phyloP scores from a whole-genome alignment of 64 coral and sea anemone genomes.

The Stichodactyla mertensii region DNA sequence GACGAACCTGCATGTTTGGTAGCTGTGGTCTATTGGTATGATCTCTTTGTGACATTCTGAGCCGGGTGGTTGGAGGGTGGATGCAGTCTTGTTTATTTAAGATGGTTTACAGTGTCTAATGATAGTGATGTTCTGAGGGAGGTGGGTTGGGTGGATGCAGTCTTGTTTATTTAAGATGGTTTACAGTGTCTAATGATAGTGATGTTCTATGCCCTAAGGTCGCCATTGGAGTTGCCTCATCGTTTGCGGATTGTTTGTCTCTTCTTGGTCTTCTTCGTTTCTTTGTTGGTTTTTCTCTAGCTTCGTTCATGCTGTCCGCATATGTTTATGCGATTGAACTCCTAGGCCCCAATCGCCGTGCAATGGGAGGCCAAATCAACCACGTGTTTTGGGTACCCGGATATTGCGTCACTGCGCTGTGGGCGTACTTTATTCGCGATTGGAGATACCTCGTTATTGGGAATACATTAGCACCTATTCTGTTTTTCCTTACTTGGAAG shows the following conservation, averaged over 20 bases:
- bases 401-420: conserved; percentile 43
- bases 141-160: not conserved
- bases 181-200: not conserved
- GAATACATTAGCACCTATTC: conserved; percentile 25
- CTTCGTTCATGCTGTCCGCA: conserved; percentile 47
- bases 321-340: conserved; percentile 71
- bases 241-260: conserved; percentile 59
- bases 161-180: no score
- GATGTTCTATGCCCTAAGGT: conserved; percentile 13
- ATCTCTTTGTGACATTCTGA: no score
- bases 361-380: conserved; percentile 69
- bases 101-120: no score
- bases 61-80: no score
- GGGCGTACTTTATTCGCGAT: conserved; percentile 60
- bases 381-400: conserved; percentile 58
- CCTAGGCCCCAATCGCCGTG: conserved; percentile 44
- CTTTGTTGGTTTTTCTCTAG: conserved; percentile 40
- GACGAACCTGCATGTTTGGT: conserved; percentile 52
- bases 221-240: conserved; percentile 46
- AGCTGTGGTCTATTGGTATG: conserved; percentile 48
- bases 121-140: not conserved
- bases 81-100: no score
- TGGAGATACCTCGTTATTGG: conserved; percentile 63
- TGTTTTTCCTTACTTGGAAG: conserved; percentile 70
- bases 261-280: conserved; percentile 65